Evolutionary conservation across 2,888 invertebrate genomes (phyloP).

Genomic region (Heliconius hortense): DNA sequence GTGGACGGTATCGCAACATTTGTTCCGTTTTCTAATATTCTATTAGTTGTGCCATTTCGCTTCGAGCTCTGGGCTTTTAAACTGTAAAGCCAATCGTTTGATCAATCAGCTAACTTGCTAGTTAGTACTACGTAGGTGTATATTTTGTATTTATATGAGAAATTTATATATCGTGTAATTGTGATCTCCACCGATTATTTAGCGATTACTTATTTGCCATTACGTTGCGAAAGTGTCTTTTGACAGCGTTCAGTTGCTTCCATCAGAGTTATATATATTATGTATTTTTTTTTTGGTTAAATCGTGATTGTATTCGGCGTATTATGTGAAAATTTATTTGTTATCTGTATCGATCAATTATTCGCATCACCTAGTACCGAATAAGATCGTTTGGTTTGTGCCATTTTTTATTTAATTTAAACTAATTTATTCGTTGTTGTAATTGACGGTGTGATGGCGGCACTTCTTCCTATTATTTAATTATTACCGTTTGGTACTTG

Average conservation of each 20-base stretch:
- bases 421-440: constrained; percentile 72
- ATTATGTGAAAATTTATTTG: constrained; percentile 65
- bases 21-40: neutral
- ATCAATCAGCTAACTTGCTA: constrained; percentile 47
- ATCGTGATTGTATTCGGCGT: constrained; percentile 67
- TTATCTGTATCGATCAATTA: constrained; percentile 61
- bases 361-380: constrained; percentile 72
- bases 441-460: constrained; percentile 56
- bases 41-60: neutral
- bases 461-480: constrained; percentile 69
- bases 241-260: constrained; percentile 74
- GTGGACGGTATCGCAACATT: neutral
- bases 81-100: constrained; percentile 15
- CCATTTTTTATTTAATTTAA: constrained; percentile 75
- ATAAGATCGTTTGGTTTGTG: constrained; percentile 74
- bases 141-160: constrained; percentile 78
- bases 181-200: constrained; percentile 82
- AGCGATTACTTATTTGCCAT: constrained; percentile 80
- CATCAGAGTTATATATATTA: constrained; percentile 70
- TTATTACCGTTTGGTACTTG: constrained; percentile 75
- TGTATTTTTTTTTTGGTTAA: constrained; percentile 60
- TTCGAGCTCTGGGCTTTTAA: constrained; percentile 3
- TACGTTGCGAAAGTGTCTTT: constrained; percentile 72
- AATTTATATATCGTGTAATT: constrained; percentile 77
- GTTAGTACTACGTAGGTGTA: constrained; percentile 69